Percentiles rank a stretch among this genome's conserved stretches.
Conservation (phyloP, 2,113 vertebrate genomes). For the Ceratotherium simum region DNA sequence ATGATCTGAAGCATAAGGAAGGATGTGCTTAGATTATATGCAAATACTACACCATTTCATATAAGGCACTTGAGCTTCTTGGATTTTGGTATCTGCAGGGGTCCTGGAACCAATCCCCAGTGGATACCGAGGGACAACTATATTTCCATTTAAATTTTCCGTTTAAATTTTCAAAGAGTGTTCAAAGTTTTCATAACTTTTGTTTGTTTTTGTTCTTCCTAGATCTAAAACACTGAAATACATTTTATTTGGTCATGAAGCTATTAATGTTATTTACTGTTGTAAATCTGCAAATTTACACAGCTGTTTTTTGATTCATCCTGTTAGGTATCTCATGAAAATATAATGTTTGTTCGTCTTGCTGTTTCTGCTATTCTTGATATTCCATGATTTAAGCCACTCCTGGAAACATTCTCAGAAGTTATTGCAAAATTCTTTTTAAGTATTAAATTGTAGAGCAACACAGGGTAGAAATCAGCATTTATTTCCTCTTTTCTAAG, state of each 20-base stretch:
- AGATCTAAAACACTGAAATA: neutral
- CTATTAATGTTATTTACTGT: neutral
- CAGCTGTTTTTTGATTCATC: neutral
- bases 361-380: neutral
- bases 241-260: neutral
- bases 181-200: neutral
- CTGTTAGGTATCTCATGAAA: conserved; percentile 10
- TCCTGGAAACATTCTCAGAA: neutral
- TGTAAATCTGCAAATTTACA: neutral
- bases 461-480: neutral
- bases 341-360: neutral
- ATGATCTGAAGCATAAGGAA: too few species aligned
- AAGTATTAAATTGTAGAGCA: neutral
- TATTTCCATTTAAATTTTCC: neutral
- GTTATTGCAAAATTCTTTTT: neutral
- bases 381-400: neutral
- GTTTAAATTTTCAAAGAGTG: neutral
- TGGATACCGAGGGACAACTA: too few species aligned
- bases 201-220: neutral
- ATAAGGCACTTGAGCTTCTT: too few species aligned
- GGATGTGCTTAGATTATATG: too few species aligned
- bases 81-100: too few species aligned
- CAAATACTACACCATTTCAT: too few species aligned
- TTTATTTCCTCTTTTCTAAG: neutral
- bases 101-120: too few species aligned